Evolutionary conservation across 2,113 vertebrate species (phyloP).

Genomic region (Oryzias woworae): DNA sequence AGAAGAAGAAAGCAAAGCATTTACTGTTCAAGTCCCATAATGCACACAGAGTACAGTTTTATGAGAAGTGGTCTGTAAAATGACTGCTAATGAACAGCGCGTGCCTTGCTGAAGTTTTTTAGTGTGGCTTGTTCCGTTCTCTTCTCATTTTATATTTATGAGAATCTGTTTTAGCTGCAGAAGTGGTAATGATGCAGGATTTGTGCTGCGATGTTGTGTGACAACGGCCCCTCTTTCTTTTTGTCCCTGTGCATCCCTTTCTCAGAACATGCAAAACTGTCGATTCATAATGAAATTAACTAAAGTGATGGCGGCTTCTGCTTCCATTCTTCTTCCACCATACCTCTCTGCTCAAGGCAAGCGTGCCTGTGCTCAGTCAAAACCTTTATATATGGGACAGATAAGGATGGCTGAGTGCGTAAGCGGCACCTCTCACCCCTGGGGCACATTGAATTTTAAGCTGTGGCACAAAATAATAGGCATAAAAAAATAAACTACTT

Average conservation of each 20-base stretch:
- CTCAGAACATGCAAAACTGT: constrained; percentile 2
- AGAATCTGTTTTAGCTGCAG: constrained; percentile 39
- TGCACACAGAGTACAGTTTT: constrained; percentile 4
- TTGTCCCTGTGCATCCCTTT: not conserved
- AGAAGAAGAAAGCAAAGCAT: constrained; percentile 38
- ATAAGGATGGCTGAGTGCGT: constrained; percentile 29
- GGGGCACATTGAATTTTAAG: constrained; percentile 50
- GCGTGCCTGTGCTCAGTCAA: constrained; percentile 3
- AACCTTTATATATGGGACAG: constrained; percentile 15
- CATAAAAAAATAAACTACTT: constrained; percentile 15
- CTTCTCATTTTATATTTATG: constrained; percentile 53
- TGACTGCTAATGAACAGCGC: constrained; percentile 34
- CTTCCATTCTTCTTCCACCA: not conserved
- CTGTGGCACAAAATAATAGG: constrained; percentile 34
- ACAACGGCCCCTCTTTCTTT: constrained; percentile 10
- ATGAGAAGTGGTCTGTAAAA: constrained; percentile 16
- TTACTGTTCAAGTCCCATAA: constrained; percentile 11
- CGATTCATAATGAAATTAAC: constrained; percentile 21
- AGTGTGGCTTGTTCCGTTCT: constrained; percentile 33
- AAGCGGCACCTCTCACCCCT: constrained; percentile 41
- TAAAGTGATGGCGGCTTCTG: constrained; percentile 7
- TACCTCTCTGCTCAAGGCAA: constrained; percentile 4
- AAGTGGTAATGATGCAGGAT: constrained; percentile 37
- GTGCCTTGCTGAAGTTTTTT: constrained; percentile 9
- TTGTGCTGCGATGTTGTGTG: constrained; percentile 20